phyloP scores from a whole-genome alignment of 2,797 vertebrate species.

The Amniataba percoides region DNA sequence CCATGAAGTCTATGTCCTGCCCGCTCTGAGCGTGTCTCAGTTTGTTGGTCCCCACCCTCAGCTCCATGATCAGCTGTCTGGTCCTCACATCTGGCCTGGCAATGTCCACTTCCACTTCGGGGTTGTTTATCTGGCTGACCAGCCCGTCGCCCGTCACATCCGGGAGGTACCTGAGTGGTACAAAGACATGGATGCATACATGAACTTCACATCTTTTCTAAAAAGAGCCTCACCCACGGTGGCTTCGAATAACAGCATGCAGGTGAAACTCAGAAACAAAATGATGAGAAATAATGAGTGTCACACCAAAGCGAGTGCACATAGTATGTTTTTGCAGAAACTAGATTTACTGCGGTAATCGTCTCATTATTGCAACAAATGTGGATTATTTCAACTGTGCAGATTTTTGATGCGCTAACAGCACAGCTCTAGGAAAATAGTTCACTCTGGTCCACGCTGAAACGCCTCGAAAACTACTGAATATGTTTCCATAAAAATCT shows the following conservation, averaged over 20 bases:
- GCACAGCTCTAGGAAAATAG: too few relatives aligned
- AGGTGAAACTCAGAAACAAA: slow-evolving; percentile 4
- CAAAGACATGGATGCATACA: neutral
- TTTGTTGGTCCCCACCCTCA: slow-evolving; percentile 89
- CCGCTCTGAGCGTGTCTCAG: slow-evolving; percentile 88
- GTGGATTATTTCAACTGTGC: neutral
- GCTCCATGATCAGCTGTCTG: slow-evolving; percentile 88
- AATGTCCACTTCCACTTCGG: slow-evolving; percentile 89
- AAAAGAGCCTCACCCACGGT: neutral
- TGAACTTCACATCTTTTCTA: neutral
- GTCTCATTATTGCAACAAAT: neutral
- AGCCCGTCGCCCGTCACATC: slow-evolving; percentile 87
- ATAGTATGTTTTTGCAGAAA: neutral
- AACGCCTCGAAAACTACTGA: slow-evolving; percentile 1
- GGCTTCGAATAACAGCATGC: neutral
- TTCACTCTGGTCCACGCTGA: neutral
- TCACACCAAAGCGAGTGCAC: neutral
- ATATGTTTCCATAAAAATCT: slow-evolving; percentile 18
- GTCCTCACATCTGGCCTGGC: slow-evolving; percentile 85
- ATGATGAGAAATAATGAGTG: neutral
- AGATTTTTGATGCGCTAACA: neutral
- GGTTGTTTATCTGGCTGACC: slow-evolving; percentile 91
- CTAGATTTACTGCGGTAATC: neutral
- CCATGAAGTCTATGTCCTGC: slow-evolving; percentile 88
- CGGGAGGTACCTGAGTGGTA: slow-evolving; percentile 86